A percentile compares a stretch with the other conserved stretches of the same genome.
Conservation (phyloP, 2,797 vertebrate species). For the Miichthys miiuy region DNA sequence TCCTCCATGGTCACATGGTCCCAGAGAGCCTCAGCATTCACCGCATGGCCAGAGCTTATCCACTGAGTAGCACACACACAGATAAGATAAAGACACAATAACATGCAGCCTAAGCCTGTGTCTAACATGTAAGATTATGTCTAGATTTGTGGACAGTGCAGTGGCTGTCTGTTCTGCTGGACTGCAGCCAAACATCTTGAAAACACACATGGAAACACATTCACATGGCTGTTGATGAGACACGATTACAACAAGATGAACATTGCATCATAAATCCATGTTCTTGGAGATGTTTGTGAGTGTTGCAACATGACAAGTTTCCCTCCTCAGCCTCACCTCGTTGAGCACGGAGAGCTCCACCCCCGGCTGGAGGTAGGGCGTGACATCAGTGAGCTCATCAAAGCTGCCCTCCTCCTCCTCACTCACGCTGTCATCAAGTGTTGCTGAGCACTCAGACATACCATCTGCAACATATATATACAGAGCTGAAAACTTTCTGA, state of each 20-base stretch:
- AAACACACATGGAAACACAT: constrained; percentile 35
- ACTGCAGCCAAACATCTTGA: constrained; percentile 57
- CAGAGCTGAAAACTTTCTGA: constrained; percentile 7
- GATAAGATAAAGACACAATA: constrained; percentile 73
- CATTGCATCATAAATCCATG: constrained; percentile 26
- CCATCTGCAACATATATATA: constrained; percentile 86
- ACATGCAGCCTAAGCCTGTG: constrained; percentile 67
- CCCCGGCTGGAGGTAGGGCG: constrained; percentile 92
- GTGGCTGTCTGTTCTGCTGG: constrained; percentile 35
- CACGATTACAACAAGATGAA: constrained; percentile 12
- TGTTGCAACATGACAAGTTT: constrained; percentile 25
- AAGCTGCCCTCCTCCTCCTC: constrained; percentile 97
- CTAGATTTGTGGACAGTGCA: constrained; percentile 47
- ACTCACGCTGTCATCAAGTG: constrained; percentile 94
- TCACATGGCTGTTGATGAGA: constrained; percentile 38
- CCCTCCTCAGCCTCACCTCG: constrained; percentile 85
- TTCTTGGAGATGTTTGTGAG: constrained; percentile 14
- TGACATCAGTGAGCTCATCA: constrained; percentile 91
- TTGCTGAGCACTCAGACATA: constrained; percentile 83
- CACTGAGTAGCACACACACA: constrained; percentile 83
- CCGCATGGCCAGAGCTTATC: constrained; percentile 91
- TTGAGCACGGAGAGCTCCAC: constrained; percentile 94
- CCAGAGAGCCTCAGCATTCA: constrained; percentile 97
- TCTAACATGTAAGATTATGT: constrained; percentile 71
- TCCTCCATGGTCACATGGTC: constrained; percentile 99